These are phyloP conservation scores for Thermophis baileyi DNA, from an alignment of 2,113 vertebrate species.

Conservation along the genomic window DNA sequence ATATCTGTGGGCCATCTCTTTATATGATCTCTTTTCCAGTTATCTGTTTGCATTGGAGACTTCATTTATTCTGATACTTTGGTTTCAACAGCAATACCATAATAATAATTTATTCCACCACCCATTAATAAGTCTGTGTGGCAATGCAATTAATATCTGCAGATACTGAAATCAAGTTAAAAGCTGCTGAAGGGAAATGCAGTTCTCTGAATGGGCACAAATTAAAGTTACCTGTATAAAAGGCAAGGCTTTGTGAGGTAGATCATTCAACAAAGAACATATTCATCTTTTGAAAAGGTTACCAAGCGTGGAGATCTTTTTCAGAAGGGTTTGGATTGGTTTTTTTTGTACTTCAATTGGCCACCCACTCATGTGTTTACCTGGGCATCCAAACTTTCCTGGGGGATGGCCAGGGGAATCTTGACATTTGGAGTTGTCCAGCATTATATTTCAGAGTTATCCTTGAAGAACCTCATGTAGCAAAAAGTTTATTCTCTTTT, in stretches of 20 bases:
- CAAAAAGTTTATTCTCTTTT: not conserved
- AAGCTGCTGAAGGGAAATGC: not conserved
- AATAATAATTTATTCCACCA: conserved; percentile 18
- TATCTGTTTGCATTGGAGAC: not conserved
- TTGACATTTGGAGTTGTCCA: not conserved
- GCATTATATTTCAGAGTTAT: not conserved
- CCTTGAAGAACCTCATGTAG: not conserved
- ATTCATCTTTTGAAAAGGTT: not conserved
- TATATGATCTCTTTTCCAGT: not conserved
- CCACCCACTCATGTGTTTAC: not conserved
- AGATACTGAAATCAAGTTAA: not conserved
- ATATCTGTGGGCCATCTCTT: not conserved
- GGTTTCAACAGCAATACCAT: not conserved
- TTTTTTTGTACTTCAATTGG: not conserved
- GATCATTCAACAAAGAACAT: not conserved
- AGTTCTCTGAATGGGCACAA: not conserved
- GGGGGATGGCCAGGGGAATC: not conserved
- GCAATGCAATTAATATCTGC: not conserved
- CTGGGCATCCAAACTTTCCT: not conserved
- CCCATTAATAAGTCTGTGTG: not conserved
- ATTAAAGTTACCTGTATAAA: not conserved
- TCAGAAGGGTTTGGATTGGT: not conserved
- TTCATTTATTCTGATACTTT: not conserved
- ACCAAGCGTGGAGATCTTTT: not conserved
- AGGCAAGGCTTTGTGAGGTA: not conserved